phyloP scores from a whole-genome alignment of 2,797 vertebrate genomes.

The Platalea minor region DNA sequence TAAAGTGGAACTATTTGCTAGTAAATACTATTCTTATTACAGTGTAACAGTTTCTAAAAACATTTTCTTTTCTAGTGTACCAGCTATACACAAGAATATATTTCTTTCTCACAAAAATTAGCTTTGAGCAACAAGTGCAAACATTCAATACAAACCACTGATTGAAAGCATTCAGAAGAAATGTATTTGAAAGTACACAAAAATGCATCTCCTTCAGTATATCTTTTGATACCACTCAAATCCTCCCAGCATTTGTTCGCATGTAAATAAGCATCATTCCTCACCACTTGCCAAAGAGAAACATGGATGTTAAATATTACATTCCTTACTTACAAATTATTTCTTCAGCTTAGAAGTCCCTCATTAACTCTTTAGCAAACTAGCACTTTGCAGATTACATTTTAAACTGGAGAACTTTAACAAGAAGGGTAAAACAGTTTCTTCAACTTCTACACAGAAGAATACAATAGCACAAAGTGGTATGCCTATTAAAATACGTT shows the following conservation, averaged over 20 bases:
- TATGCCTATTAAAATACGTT: neutral
- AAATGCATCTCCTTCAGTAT: neutral
- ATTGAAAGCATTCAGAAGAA: constrained; percentile 42
- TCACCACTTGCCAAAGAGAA: neutral
- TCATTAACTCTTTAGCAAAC: neutral
- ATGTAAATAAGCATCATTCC: neutral
- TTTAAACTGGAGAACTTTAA: neutral
- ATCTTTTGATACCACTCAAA: neutral
- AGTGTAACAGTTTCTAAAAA: constrained; percentile 35
- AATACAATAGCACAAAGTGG: neutral
- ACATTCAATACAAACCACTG: constrained; percentile 28
- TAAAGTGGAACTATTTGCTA: constrained; percentile 46
- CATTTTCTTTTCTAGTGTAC: constrained; percentile 1
- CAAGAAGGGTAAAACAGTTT: neutral
- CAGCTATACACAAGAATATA: constrained; percentile 51
- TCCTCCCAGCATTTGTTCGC: neutral
- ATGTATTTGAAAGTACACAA: neutral
- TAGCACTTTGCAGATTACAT: neutral
- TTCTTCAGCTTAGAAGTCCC: neutral
- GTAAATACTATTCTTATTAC: constrained; percentile 42
- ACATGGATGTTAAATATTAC: neutral
- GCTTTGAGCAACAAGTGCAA: constrained; percentile 48
- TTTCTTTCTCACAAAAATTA: constrained; percentile 39
- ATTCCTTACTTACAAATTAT: neutral
- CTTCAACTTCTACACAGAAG: neutral